These are phyloP conservation scores for Mesorhabditis belari DNA, from an alignment of 2,888 invertebrate genomes.

Conservation along the genomic window DNA sequence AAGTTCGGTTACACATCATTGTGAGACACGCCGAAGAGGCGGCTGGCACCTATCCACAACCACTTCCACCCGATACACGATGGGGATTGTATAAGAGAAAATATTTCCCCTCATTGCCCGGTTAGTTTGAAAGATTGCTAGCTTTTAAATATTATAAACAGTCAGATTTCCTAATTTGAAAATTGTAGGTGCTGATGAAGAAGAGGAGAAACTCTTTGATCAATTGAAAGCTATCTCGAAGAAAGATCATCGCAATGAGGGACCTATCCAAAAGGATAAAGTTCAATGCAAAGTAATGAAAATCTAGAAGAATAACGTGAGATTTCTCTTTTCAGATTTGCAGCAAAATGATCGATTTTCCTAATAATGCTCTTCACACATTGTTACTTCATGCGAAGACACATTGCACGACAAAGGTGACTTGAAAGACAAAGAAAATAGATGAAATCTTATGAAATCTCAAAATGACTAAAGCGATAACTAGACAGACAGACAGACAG, in stretches of 20 bases:
- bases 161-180: not conserved
- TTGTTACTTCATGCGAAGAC: not conserved
- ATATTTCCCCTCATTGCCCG: not conserved
- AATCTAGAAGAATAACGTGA: no score
- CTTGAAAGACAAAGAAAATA: no score
- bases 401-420: not conserved
- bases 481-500: no score
- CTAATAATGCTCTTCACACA: not conserved
- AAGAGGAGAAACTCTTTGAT: not conserved
- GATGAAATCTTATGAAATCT: no score
- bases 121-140: not conserved
- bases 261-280: not conserved
- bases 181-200: not conserved
- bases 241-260: not conserved
- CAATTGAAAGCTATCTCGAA: not conserved
- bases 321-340: not conserved
- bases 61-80: not conserved
- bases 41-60: not conserved
- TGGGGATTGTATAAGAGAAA: not conserved
- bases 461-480: no score
- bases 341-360: not conserved
- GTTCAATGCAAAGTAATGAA: not conserved
- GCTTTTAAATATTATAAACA: not conserved
- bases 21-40: slow-evolving; percentile 1
- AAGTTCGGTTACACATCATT: slow-evolving; percentile 7